phyloP scores from a whole-genome alignment of 2,797 vertebrate genomes.

The Falco rusticolus region DNA sequence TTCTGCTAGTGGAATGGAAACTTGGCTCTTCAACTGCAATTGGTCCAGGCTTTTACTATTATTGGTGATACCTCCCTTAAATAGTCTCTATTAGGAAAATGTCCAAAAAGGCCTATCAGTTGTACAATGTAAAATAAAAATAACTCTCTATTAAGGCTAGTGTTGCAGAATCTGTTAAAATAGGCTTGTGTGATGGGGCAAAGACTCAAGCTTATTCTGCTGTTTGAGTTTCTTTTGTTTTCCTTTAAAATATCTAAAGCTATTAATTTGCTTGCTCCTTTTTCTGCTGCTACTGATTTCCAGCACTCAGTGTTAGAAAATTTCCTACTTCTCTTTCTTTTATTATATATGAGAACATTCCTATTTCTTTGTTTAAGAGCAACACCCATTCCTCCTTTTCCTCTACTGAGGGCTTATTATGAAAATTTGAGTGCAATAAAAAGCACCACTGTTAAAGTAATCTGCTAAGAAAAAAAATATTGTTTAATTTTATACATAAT shows the following conservation, averaged over 20 bases:
- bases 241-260: background rate
- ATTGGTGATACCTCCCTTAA: background rate
- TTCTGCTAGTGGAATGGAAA: background rate
- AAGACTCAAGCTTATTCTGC: background rate
- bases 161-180: background rate
- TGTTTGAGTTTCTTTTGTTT: background rate
- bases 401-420: background rate
- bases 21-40: background rate
- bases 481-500: background rate
- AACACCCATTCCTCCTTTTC: background rate
- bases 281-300: background rate
- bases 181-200: background rate
- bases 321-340: background rate
- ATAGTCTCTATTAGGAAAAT: background rate
- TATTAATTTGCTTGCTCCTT: background rate
- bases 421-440: background rate
- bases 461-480: background rate
- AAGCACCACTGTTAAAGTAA: background rate
- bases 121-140: background rate
- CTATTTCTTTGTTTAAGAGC: background rate
- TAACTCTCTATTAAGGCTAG: background rate
- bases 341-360: background rate
- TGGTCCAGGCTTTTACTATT: background rate
- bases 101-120: background rate
- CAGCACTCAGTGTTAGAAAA: background rate